Conservation (phyloP, 2,888 invertebrate genomes). For the Machimus atricapillus region DNA sequence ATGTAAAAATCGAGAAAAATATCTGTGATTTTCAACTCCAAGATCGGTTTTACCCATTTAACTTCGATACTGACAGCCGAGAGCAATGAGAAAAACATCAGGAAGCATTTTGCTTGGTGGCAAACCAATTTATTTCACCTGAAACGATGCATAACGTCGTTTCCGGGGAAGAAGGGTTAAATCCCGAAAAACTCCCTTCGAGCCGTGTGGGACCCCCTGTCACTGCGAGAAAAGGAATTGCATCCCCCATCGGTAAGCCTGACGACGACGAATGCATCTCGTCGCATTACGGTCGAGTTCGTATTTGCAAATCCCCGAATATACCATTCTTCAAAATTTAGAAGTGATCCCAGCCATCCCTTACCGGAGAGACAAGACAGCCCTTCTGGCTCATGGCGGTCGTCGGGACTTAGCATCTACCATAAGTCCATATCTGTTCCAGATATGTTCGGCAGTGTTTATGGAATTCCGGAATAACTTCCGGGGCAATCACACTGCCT, state of each 20-base stretch:
- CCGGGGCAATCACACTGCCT: not conserved
- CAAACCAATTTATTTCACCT: not conserved
- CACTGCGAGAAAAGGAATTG: not conserved
- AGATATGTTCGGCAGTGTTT: not conserved
- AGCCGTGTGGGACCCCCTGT: not conserved
- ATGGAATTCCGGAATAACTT: slow-evolving; percentile 1
- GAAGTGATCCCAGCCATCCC: not conserved
- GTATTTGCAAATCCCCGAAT: not conserved
- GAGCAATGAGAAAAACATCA: not conserved
- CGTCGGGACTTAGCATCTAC: not conserved
- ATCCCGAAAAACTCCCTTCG: not conserved
- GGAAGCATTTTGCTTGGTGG: not conserved
- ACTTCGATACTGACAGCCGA: not conserved
- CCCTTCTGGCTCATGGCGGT: not conserved
- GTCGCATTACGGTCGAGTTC: not conserved
- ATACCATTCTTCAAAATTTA: slow-evolving; percentile 16
- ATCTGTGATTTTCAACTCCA: not conserved
- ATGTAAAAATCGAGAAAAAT: not conserved
- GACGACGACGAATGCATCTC: not conserved
- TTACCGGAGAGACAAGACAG: not conserved
- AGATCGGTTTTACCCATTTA: not conserved
- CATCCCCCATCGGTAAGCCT: not conserved
- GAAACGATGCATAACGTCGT: not conserved
- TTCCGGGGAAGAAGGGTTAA: not conserved
- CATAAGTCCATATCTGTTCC: not conserved